These are phyloP conservation scores for Polia nebulosa DNA, from an alignment of 2,888 invertebrate genomes.

Conservation along the genomic window DNA sequence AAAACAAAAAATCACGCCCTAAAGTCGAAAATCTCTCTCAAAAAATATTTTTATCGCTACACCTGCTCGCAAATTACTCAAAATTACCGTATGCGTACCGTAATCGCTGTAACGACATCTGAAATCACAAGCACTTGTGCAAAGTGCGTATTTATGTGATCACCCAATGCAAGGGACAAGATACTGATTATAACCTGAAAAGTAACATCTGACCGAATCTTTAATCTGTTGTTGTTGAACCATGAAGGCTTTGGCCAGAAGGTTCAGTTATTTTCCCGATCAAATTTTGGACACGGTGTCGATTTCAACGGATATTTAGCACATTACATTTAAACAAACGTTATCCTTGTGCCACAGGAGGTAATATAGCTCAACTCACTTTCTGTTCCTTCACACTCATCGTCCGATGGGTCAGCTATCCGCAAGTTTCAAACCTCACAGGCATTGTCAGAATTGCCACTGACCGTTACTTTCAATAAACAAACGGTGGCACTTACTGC, in stretches of 20 bases:
- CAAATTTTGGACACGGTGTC: too few species aligned
- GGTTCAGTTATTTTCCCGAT: conserved; percentile 10
- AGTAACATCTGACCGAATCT: conserved; percentile 11
- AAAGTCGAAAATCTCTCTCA: background rate
- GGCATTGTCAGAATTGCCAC: too few species aligned
- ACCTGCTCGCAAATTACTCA: conserved; percentile 39
- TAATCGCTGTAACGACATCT: conserved; percentile 54
- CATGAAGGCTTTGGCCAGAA: conserved; percentile 16
- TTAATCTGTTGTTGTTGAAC: conserved; percentile 1
- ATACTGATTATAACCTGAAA: conserved; percentile 42
- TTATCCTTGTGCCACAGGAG: too few species aligned
- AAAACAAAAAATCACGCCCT: background rate
- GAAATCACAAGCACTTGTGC: conserved; percentile 48
- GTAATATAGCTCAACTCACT: too few species aligned
- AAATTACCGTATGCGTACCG: conserved; percentile 19
- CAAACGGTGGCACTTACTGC: too few species aligned
- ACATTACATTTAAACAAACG: too few species aligned
- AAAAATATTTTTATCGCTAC: conserved; percentile 37
- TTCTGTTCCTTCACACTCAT: too few species aligned
- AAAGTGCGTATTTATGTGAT: conserved; percentile 48
- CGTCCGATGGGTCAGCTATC: too few species aligned
- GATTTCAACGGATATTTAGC: too few species aligned
- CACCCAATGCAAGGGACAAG: conserved; percentile 9
- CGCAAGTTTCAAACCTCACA: too few species aligned
- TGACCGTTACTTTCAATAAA: too few species aligned